Evolutionary conservation across 2,888 invertebrate species (phyloP).

Genomic region (Catocala sponsa): DNA sequence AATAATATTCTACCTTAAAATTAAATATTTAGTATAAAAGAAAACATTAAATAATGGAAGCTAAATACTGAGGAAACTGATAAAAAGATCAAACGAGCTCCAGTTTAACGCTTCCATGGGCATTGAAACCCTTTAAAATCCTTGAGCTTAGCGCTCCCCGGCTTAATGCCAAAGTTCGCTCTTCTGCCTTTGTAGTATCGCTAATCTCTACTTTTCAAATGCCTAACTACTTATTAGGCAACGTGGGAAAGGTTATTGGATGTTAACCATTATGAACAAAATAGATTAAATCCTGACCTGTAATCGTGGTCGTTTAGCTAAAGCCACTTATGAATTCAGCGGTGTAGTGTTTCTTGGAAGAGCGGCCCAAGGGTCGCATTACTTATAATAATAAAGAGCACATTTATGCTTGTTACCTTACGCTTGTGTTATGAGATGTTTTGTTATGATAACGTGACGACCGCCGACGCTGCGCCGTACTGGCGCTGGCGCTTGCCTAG

Average conservation of each 20-base stretch:
- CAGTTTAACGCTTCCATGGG: conserved; percentile 1
- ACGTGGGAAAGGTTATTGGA: conserved; percentile 32
- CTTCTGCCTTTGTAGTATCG: conserved; percentile 12
- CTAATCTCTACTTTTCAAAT: conserved; percentile 17
- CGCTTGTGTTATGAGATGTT: conserved; percentile 45
- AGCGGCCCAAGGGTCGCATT: conserved; percentile 55
- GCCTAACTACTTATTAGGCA: conserved; percentile 9
- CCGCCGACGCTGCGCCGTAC: conserved; percentile 9
- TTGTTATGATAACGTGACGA: conserved; percentile 29
- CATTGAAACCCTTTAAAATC: conserved; percentile 13
- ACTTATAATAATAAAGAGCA: conserved; percentile 54
- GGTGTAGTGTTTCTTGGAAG: conserved; percentile 66
- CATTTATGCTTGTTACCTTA: conserved; percentile 30
- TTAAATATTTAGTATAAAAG: too few species aligned
- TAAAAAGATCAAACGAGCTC: conserved; percentile 1
- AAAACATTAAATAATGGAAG: neutral
- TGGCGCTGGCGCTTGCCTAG: conserved; percentile 14
- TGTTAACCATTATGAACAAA: conserved; percentile 29
- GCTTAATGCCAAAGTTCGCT: conserved; percentile 25
- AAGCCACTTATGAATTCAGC: conserved; percentile 64
- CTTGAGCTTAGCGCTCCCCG: conserved; percentile 3
- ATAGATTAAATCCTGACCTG: conserved; percentile 53
- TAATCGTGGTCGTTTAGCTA: conserved; percentile 52
- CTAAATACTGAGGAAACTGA: neutral
- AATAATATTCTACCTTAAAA: too few species aligned